Evolutionary conservation across 2,797 vertebrate genomes (phyloP).

Genomic region (Rhabdophis nuchalis): DNA sequence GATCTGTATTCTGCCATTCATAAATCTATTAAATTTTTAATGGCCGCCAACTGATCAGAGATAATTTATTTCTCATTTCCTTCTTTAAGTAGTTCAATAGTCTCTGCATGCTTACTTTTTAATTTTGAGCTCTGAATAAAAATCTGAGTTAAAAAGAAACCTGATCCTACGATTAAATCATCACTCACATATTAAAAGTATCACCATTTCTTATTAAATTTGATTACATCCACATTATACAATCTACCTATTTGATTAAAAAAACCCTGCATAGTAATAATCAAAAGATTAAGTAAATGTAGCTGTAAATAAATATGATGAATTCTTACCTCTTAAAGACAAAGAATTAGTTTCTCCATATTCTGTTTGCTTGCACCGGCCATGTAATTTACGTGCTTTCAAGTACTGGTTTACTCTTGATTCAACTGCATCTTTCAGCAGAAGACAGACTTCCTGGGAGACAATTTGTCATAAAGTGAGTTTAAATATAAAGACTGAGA

Average conservation of each 20-base stretch:
- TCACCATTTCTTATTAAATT: background rate
- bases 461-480: slow-evolving; percentile 28
- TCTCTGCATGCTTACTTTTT: background rate
- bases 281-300: background rate
- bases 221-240: background rate
- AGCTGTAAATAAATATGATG: background rate
- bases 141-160: background rate
- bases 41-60: background rate
- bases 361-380: slow-evolving; percentile 72
- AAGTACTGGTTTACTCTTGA: slow-evolving; percentile 80
- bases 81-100: background rate
- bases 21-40: background rate
- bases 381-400: slow-evolving; percentile 71
- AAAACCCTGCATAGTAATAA: background rate
- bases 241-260: no score
- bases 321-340: slow-evolving; percentile 78
- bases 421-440: slow-evolving; percentile 83
- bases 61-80: background rate
- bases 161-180: background rate
- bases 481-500: background rate
- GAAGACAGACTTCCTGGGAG: slow-evolving; percentile 80
- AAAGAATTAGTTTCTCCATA: slow-evolving; percentile 72
- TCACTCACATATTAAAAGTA: background rate
- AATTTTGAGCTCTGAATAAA: background rate
- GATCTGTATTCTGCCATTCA: background rate